Base-by-base conservation (phyloP, 2,797 vertebrate genomes). In the Thripadectes ignobilis region DNA sequence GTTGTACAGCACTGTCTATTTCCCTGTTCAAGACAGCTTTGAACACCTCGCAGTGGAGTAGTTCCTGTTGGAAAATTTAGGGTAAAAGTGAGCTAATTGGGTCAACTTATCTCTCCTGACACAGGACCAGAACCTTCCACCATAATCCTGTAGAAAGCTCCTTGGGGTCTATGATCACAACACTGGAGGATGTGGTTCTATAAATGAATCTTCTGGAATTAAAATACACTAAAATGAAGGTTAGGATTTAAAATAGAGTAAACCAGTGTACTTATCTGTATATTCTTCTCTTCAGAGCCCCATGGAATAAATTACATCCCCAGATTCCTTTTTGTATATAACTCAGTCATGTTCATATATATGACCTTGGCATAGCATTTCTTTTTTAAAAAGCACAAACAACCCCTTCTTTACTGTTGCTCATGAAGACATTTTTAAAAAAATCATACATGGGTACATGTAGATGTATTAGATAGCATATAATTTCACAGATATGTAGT, bases 1-100 rank as follows among this genome's bases (percentile, higher is more conserved):
- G 22, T 2, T 61, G 62, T 15, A 71, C 0, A 0, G 3, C 1
- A 2, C 19, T 4, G 0, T 1, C 1, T 7, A 14, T 58, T 78
- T 36, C 1, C 4, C 8, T 57, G 1, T 15, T 74, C 59, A n/a
- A 18, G 67, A 43, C 55, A 86, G 13, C 48, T 80, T 32, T 55
- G 66, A 69, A n/a, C n/a, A 52, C 14, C 19, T 49, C 7, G 19
- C 39, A 43, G 2, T 14, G 24, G 49, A 14, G 19, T 41, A 43
- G 21, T 22, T 91, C 43, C 54, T 32, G 34, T 7, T 11, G 27
- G 52, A 76, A 76, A 85, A 57, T 45, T 55, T 29, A 74, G 73
- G 69, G n/a, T 84, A 61, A 68, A 78, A 36, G 32, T 10, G 23
- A 29, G 32, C 18, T 80, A 51, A 39, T 30, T 16, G 12, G 21